Evolutionary conservation across 1,140 invertebrate genomes (phyloP).

Genomic region (Drosophila kepulauana): DNA sequence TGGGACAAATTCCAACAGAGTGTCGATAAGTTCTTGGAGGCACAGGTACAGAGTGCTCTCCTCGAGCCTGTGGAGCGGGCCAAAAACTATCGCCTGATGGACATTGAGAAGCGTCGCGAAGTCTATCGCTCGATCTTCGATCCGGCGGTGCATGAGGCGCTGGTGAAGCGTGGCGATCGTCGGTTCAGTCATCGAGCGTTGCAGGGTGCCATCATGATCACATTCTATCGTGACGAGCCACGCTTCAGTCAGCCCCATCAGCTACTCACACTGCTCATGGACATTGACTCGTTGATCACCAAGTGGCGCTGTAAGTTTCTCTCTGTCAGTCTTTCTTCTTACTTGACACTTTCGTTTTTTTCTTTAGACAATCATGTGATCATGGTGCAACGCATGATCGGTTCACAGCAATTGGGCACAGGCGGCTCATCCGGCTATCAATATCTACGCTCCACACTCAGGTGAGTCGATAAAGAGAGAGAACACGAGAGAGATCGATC

Average conservation of each 20-base stretch:
- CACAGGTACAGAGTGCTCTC: conserved; percentile 86
- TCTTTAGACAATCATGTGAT: conserved; percentile 97
- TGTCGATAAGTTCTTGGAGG: conserved; percentile 90
- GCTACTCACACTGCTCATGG: conserved; percentile 96
- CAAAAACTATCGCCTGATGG: conserved; percentile 88
- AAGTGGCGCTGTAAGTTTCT: conserved; percentile 98
- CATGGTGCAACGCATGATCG: conserved; percentile 99
- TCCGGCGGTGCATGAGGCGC: conserved; percentile 91
- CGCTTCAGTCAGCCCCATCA: conserved; percentile 98
- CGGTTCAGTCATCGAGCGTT: conserved; percentile 95
- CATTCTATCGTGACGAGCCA: conserved; percentile 97
- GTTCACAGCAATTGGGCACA: conserved; percentile 97
- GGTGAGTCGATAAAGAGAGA: conserved; percentile 86
- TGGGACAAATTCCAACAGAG: conserved; percentile 95
- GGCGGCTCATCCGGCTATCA: conserved; percentile 99
- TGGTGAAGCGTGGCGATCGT: conserved; percentile 93
- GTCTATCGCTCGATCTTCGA: conserved; percentile 97
- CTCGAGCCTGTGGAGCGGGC: conserved; percentile 86
- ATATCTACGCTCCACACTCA: conserved; percentile 98
- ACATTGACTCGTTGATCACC: conserved; percentile 99
- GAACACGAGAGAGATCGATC: background rate
- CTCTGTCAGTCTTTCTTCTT: conserved; percentile 23
- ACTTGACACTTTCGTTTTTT: conserved; percentile 50
- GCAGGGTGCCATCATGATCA: conserved; percentile 99
- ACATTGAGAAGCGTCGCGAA: conserved; percentile 91